phyloP scores from a whole-genome alignment of 2,888 invertebrate species.

The Leptopilina syphax region DNA sequence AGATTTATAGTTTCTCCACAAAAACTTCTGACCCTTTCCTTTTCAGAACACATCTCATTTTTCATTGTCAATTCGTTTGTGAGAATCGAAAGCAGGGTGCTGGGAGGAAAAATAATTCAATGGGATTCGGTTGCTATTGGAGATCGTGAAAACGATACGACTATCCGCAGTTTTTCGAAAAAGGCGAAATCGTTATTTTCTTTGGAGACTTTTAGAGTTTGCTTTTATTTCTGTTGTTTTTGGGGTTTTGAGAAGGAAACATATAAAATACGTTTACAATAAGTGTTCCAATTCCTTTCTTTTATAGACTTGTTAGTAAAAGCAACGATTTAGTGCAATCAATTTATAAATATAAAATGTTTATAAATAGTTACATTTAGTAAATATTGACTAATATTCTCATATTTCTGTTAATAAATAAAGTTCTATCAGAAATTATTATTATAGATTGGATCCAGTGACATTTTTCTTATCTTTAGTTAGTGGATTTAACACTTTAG shows the following conservation, averaged over 20 bases:
- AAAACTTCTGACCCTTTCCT: constrained; percentile 21
- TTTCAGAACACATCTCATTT: background rate
- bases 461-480: too few species aligned
- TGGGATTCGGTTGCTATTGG: background rate
- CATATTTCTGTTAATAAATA: too few species aligned
- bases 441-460: too few species aligned
- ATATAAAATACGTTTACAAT: constrained; percentile 19
- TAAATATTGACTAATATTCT: too few species aligned
- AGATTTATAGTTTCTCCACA: constrained; percentile 15
- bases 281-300: background rate
- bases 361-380: background rate
- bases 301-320: constrained; percentile 2
- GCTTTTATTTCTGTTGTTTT: constrained; percentile 24
- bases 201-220: background rate
- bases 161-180: constrained; percentile 6
- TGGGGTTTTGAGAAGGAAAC: background rate
- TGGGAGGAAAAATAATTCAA: constrained; percentile 7
- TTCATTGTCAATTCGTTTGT: constrained; percentile 8
- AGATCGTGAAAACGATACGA: constrained; percentile 27
- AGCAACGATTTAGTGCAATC: background rate
- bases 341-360: background rate
- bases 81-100: background rate
- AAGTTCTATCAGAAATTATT: too few species aligned
- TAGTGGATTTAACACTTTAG: too few species aligned
- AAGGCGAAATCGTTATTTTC: constrained; percentile 13